These are phyloP conservation scores for Scaptomyza tumidula DNA, from an alignment of 2,888 invertebrate species.

Conservation along the genomic window DNA sequence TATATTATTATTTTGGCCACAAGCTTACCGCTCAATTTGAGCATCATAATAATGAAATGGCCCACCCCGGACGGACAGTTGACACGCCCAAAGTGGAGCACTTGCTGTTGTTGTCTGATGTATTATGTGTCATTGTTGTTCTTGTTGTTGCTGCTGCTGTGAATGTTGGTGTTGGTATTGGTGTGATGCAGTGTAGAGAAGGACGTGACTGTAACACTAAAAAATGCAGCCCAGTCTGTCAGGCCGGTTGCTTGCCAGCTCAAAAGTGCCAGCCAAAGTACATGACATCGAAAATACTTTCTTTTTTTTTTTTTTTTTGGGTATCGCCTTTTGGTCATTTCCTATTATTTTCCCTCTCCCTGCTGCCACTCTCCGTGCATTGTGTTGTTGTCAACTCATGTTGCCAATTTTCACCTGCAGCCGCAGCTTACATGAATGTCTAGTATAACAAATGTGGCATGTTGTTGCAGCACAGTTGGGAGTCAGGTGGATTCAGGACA, in stretches of 20 bases:
- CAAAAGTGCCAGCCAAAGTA: conserved; percentile 36
- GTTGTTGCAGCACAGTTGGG: conserved; percentile 19
- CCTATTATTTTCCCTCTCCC: conserved; percentile 48
- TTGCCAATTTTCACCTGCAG: conserved; percentile 78
- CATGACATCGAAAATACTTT: conserved; percentile 75
- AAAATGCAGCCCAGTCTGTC: conserved; percentile 55
- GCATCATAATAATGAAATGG: conserved; percentile 69
- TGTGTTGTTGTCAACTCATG: conserved; percentile 75
- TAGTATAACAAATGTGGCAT: conserved; percentile 65
- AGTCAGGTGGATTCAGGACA: not conserved
- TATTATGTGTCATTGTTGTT: conserved; percentile 10
- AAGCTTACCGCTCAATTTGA: conserved; percentile 66
- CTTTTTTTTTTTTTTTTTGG: conserved; percentile 17
- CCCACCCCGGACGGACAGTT: conserved; percentile 36
- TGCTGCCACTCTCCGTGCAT: conserved; percentile 5
- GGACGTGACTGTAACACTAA: conserved; percentile 73
- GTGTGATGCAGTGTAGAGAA: conserved; percentile 45
- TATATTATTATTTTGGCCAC: conserved; percentile 51
- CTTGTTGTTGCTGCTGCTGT: conserved; percentile 12
- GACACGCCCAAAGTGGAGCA: conserved; percentile 40
- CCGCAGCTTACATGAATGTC: conserved; percentile 60
- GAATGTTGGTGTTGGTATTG: conserved; percentile 20
- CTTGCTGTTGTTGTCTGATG: conserved; percentile 29
- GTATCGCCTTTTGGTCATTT: conserved; percentile 66
- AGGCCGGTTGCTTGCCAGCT: conserved; percentile 3